Conservation (phyloP, 2,113 vertebrate genomes). For the Oncorhynchus gorbuscha region DNA sequence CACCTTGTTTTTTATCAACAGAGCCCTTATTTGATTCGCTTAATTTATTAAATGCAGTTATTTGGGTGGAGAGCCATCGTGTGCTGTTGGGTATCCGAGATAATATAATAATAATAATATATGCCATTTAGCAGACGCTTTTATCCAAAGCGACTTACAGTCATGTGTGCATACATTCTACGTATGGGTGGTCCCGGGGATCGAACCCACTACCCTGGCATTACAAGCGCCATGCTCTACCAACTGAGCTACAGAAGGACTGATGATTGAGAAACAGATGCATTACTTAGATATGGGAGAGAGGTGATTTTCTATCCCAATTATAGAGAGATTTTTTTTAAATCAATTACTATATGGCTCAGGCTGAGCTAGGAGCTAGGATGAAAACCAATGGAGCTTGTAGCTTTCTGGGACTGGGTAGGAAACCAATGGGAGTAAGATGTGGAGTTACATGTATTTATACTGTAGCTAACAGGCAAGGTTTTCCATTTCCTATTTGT, state of each 20-base stretch:
- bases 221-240: too few relatives aligned
- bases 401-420: background rate
- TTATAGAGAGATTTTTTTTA: conserved; percentile 30
- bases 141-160: too few relatives aligned
- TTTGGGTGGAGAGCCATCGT: conserved; percentile 40
- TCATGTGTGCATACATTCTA: too few relatives aligned
- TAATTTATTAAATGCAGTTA: conserved; percentile 43
- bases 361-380: background rate
- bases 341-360: conserved; percentile 24
- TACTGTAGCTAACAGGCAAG: too few relatives aligned
- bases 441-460: conserved; percentile 27
- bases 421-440: conserved; percentile 18
- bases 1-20: background rate
- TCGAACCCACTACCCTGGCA: too few relatives aligned
- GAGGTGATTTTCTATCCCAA: background rate
- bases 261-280: conserved; percentile 49
- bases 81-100: conserved; percentile 53
- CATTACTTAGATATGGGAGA: conserved; percentile 10
- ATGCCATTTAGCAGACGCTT: too few relatives aligned
- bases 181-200: too few relatives aligned
- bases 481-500: too few relatives aligned
- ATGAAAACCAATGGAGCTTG: background rate
- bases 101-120: too few relatives aligned
- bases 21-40: conserved; percentile 58
- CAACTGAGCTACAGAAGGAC: too few relatives aligned